Percentiles rank a stretch among this genome's conserved stretches.
Conservation (phyloP, 1,140 invertebrate genomes). For the Lucilia sericata region DNA sequence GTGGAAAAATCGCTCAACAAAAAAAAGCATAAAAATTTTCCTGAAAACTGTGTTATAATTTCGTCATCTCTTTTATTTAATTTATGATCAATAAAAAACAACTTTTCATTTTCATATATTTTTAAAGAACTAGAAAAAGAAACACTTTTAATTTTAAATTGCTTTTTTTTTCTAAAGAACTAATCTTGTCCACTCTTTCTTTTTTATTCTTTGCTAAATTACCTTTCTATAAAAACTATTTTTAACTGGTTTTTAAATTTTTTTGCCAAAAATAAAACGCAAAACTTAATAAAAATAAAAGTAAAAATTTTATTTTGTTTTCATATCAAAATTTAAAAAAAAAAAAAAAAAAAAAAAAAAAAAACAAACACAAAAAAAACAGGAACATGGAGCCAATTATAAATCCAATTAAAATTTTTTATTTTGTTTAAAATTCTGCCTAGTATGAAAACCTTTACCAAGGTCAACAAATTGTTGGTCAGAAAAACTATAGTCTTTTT, state of each 20-base stretch:
- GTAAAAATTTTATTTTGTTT: neutral
- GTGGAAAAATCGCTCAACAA: neutral
- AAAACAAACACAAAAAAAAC: neutral
- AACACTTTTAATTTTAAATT: neutral
- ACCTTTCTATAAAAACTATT: neutral
- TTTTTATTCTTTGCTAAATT: neutral
- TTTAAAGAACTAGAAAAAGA: too few relatives aligned
- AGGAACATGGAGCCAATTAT: neutral
- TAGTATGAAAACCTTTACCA: neutral
- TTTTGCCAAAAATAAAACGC: too few relatives aligned
- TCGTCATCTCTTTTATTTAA: neutral
- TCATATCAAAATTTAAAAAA: neutral
- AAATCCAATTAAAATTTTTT: neutral
- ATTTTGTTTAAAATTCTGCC: neutral
- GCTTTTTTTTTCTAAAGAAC: neutral
- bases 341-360: neutral
- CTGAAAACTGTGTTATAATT: neutral
- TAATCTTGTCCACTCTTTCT: neutral
- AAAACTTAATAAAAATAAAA: neutral
- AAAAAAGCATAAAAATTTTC: neutral
- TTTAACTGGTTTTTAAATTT: too few relatives aligned
- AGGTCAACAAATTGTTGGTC: neutral
- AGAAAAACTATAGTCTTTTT: neutral
- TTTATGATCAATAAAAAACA: neutral
- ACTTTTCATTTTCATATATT: too few relatives aligned